A percentile compares a stretch with the other conserved stretches of the same genome.
phyloP scores from a whole-genome alignment of 2,797 vertebrate species.

The Distichodus sexfasciatus region DNA sequence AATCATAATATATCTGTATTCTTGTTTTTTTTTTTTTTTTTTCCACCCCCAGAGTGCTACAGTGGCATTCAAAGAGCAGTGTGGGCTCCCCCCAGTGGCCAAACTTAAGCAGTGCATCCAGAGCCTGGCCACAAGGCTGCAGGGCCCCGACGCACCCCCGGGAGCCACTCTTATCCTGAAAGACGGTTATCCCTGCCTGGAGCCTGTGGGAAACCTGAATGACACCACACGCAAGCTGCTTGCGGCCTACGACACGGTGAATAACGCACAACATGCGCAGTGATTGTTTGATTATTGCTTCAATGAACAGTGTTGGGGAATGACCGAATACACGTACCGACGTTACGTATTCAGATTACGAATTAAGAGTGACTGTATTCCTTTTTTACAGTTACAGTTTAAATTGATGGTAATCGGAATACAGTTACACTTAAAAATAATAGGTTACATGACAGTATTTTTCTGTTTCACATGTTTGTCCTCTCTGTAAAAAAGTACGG shows the following conservation, averaged over 20 bases:
- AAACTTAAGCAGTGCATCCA: constrained; percentile 97
- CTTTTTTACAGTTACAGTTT: too few species aligned
- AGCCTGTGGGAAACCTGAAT: constrained; percentile 75
- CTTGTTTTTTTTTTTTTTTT: constrained; percentile 11
- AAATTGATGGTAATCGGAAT: too few species aligned
- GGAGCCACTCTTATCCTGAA: constrained; percentile 84
- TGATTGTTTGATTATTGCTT: background rate
- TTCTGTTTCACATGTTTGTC: too few species aligned
- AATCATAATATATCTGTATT: background rate
- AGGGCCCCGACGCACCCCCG: constrained; percentile 77
- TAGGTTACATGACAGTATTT: too few species aligned
- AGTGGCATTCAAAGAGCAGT: constrained; percentile 90
- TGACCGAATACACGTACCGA: too few species aligned
- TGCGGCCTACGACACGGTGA: constrained; percentile 86
- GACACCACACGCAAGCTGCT: constrained; percentile 89
- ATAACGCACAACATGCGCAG: constrained; percentile 21
- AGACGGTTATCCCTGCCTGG: constrained; percentile 87
- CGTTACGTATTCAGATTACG: too few species aligned
- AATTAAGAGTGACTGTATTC: too few species aligned
- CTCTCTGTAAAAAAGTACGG: too few species aligned
- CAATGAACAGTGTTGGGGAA: too few species aligned
- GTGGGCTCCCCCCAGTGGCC: constrained; percentile 90
- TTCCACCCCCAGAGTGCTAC: constrained; percentile 81
- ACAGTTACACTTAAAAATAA: too few species aligned
- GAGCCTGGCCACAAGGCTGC: constrained; percentile 85